These are phyloP conservation scores for Cyclophora punctaria DNA, from an alignment of 2,888 invertebrate species.

Conservation along the genomic window DNA sequence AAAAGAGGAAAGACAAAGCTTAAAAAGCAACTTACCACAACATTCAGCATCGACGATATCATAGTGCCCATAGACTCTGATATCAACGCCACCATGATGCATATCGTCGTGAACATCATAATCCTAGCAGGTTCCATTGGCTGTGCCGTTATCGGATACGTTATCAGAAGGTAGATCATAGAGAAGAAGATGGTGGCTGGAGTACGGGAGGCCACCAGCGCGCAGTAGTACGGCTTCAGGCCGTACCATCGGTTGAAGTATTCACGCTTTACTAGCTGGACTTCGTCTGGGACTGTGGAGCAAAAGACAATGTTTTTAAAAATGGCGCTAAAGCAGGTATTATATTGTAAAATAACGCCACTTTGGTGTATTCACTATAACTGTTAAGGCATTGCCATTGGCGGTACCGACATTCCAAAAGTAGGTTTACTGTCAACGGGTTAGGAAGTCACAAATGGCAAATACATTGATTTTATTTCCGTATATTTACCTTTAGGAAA, in stretches of 20 bases:
- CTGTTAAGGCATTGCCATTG: no score
- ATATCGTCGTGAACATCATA: conserved; percentile 80
- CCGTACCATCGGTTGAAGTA: conserved; percentile 92
- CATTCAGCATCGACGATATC: conserved; percentile 82
- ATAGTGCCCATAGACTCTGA: conserved; percentile 87
- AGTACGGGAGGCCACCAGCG: conserved; percentile 81
- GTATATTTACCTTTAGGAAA: no score
- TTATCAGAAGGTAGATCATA: conserved; percentile 79
- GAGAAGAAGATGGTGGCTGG: conserved; percentile 82
- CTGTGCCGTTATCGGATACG: conserved; percentile 84
- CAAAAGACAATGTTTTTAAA: no score
- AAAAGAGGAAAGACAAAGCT: no score
- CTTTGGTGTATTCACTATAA: background rate
- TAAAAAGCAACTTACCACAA: conserved; percentile 78
- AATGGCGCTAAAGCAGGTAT: no score
- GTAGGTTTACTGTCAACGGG: no score
- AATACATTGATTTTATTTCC: no score
- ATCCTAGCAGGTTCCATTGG: conserved; percentile 82
- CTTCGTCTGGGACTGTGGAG: conserved; percentile 82
- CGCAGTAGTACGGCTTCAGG: conserved; percentile 85
- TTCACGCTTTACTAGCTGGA: conserved; percentile 84
- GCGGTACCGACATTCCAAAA: no score
- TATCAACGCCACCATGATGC: conserved; percentile 81
- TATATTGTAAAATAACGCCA: no score
- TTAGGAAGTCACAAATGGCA: no score